A percentile compares a stretch with the other conserved stretches of the same genome.
phyloP scores from a whole-genome alignment of 2,113 vertebrate genomes.

The Chauna torquata region DNA sequence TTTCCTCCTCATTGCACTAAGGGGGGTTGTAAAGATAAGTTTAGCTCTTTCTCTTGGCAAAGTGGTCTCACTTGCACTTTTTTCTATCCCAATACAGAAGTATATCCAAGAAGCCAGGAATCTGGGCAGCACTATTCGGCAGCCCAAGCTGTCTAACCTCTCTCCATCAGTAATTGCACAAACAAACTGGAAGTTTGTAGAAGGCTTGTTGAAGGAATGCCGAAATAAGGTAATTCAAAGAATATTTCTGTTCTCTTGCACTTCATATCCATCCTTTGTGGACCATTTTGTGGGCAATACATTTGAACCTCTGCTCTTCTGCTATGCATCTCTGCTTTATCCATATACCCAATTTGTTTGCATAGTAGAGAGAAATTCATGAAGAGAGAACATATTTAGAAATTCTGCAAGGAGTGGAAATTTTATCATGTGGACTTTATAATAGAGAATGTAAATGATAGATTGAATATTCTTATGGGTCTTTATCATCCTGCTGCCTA shows the following conservation, averaged over 20 bases:
- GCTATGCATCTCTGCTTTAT: neutral
- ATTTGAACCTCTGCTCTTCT: neutral
- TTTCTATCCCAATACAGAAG: conserved; percentile 78
- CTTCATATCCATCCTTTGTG: neutral
- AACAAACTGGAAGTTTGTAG: conserved; percentile 99
- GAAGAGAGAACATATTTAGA: neutral
- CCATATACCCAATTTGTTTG: neutral
- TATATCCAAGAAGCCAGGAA: conserved; percentile 98
- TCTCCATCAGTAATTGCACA: conserved; percentile 98
- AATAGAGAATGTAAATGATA: neutral
- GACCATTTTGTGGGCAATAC: neutral
- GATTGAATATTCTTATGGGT: neutral
- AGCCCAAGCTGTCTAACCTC: conserved; percentile 96
- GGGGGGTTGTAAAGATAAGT: neutral
- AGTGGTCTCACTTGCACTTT: neutral
- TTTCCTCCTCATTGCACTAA: neutral
- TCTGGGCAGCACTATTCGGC: conserved; percentile 94
- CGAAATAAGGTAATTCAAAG: conserved; percentile 88
- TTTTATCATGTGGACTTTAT: neutral
- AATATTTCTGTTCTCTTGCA: neutral
- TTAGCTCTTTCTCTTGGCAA: neutral
- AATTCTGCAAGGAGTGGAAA: neutral
- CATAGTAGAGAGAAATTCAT: neutral
- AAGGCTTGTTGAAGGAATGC: conserved; percentile 96
- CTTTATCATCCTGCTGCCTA: neutral